These are phyloP conservation scores for Oreochromis tanganicae DNA, from an alignment of 2,113 vertebrate genomes.

Conservation along the genomic window DNA sequence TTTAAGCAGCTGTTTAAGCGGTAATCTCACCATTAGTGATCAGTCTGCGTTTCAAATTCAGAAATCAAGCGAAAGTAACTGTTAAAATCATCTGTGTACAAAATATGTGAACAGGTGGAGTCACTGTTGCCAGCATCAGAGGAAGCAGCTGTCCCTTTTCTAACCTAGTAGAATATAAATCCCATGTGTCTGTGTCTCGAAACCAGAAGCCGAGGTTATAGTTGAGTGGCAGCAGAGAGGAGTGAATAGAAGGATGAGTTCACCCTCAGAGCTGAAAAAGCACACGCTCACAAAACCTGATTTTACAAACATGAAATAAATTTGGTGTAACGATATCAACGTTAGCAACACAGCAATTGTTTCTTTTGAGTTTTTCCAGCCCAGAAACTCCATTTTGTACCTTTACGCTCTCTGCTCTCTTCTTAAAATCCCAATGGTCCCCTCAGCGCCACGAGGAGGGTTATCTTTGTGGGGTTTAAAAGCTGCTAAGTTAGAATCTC, in stretches of 20 bases:
- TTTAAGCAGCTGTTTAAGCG: not conserved
- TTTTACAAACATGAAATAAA: not conserved
- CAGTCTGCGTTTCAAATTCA: not conserved
- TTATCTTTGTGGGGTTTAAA: not conserved
- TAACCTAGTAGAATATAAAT: constrained; percentile 4
- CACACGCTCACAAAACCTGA: not conserved
- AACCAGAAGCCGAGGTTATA: not conserved
- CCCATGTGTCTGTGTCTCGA: not conserved
- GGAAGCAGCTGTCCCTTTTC: constrained; percentile 2
- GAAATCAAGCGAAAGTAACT: not conserved
- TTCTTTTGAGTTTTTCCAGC: not conserved
- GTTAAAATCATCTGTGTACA: not conserved
- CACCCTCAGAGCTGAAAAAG: not conserved
- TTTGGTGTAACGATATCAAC: not conserved
- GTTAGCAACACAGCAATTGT: not conserved
- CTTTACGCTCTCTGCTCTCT: not conserved
- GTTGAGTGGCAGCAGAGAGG: not conserved
- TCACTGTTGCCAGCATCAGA: not conserved
- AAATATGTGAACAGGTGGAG: not conserved
- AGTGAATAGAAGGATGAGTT: not conserved
- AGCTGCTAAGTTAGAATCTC: not conserved
- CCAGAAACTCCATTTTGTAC: not conserved
- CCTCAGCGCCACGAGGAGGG: not conserved
- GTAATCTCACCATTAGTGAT: not conserved
- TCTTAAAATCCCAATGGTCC: not conserved